Evolutionary conservation across 2,888 invertebrate species (phyloP), one percentile per base, ranked within the genome.

Genomic region (Argynnis bischoffii): DNA sequence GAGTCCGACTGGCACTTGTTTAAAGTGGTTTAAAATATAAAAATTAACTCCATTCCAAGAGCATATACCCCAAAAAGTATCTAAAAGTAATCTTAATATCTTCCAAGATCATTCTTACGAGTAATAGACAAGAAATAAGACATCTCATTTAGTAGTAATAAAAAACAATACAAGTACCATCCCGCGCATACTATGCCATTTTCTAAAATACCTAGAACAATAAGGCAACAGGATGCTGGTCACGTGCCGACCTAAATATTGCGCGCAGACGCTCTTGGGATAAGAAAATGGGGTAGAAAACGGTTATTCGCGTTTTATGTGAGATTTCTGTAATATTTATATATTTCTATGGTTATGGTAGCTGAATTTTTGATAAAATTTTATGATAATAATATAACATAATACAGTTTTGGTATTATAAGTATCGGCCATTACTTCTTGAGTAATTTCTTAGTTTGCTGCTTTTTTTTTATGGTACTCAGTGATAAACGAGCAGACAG

Each of bases 161-260:
- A 57, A 65, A 54, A 6, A 59, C 57, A 59, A 53, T 65, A 59
- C 15, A 57, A 46, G 53, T 50, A 57, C 31, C n/a, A 31, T 16
- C 15, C 47, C 55, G 54, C 60, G 55, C 47, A 54, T 47, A 50
- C 41, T 26, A 68, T 59, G 35, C 31, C 60, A 55, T 66, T 66
- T 60, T 54, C 26, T n/a, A 21, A 61, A 41, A 51, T 13, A 15
- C 18, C 14, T 15, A 16, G 61, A 54, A 54, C 54, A 66, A 66
- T 60, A 60, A 66, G 31, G 54, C 46, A 48, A 66, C 31, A 54
- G 55, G 48, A 75, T 70, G 81, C 83, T n/a, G 67, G 76, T 83
- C 88, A 88, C 87, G 87, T 78, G 60, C 72, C 83, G 85, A 81
- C 84, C 86, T 78, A 83, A 82, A 85, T 86, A 81, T 79, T 76